phyloP scores from a whole-genome alignment of 1,140 invertebrate species.

The Pteromalus puparum region DNA sequence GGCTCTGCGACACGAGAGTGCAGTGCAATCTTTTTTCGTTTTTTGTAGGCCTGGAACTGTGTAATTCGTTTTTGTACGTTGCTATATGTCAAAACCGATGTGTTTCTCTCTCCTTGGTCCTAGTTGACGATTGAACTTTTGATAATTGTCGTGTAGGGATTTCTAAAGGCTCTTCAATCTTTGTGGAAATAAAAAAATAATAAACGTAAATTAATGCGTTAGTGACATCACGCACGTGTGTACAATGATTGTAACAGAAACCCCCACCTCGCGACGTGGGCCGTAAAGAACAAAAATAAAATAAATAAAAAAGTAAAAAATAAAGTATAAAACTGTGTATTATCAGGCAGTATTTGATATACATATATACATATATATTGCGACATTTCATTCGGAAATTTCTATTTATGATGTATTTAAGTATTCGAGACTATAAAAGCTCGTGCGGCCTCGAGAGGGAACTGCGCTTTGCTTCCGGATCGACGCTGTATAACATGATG shows the following conservation, averaged over 20 bases:
- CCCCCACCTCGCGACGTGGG: conserved; percentile 1
- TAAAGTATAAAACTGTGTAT: conserved; percentile 29
- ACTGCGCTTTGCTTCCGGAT: conserved; percentile 3
- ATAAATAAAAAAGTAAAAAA: conserved; percentile 30
- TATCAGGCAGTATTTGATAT: conserved; percentile 49
- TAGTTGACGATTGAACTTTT: conserved; percentile 33
- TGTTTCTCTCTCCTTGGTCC: conserved; percentile 18
- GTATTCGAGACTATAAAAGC: neutral
- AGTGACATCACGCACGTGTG: neutral
- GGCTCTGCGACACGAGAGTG: neutral
- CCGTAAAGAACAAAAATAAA: conserved; percentile 28
- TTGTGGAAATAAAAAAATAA: conserved; percentile 18
- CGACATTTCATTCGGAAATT: conserved; percentile 33
- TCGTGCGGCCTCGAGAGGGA: neutral
- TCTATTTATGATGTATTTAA: conserved; percentile 41
- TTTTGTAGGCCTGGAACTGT: conserved; percentile 29
- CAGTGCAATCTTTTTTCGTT: conserved; percentile 34
- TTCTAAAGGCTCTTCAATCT: conserved; percentile 14
- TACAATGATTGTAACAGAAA: conserved; percentile 12
- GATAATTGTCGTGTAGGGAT: conserved; percentile 33
- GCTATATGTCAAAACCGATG: conserved; percentile 18
- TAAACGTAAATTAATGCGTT: neutral
- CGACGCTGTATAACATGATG: neutral
- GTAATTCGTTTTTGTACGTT: conserved; percentile 40
- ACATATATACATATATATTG: conserved; percentile 27